Percentiles rank a stretch among this genome's conserved stretches.
These are phyloP conservation scores for Ephestia elutella DNA, from an alignment of 1,140 invertebrate species.

Conservation along the genomic window DNA sequence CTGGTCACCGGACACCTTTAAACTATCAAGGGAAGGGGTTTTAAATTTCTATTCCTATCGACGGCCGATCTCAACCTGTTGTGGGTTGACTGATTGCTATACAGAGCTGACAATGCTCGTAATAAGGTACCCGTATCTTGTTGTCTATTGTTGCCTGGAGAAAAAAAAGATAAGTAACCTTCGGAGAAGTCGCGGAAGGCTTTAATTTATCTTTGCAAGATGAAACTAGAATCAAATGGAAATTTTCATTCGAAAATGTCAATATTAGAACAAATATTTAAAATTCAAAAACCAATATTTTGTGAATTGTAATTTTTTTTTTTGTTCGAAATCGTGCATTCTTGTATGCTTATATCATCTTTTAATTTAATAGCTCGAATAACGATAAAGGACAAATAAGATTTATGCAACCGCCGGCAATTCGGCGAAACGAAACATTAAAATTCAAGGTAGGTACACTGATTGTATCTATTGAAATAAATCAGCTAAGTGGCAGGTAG, in stretches of 20 bases:
- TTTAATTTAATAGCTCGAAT: background rate
- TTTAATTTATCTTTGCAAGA: too few relatives aligned
- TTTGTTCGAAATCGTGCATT: too few relatives aligned
- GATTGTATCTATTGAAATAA: background rate
- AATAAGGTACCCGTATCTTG: slow-evolving; percentile 18
- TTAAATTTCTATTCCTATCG: background rate
- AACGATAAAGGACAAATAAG: background rate
- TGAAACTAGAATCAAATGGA: too few relatives aligned
- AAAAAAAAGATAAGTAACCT: slow-evolving; percentile 11
- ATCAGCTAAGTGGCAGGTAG: background rate
- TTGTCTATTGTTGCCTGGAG: slow-evolving; percentile 9
- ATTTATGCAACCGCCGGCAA: background rate
- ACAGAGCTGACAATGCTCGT: slow-evolving; percentile 20
- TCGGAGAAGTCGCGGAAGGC: slow-evolving; percentile 4
- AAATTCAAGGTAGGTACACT: slow-evolving; percentile 2
- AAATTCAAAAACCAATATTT: slow-evolving; percentile 24
- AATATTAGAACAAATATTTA: too few relatives aligned
- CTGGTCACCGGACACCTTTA: background rate
- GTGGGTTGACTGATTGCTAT: slow-evolving; percentile 19
- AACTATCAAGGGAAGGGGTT: slow-evolving; percentile 1
- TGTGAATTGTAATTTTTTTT: slow-evolving; percentile 40
- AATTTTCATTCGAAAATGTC: too few relatives aligned
- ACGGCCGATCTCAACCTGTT: background rate
- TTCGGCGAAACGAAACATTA: background rate
- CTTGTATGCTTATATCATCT: background rate